Conservation (phyloP, 2,888 invertebrate species). For the Seira musarum region DNA sequence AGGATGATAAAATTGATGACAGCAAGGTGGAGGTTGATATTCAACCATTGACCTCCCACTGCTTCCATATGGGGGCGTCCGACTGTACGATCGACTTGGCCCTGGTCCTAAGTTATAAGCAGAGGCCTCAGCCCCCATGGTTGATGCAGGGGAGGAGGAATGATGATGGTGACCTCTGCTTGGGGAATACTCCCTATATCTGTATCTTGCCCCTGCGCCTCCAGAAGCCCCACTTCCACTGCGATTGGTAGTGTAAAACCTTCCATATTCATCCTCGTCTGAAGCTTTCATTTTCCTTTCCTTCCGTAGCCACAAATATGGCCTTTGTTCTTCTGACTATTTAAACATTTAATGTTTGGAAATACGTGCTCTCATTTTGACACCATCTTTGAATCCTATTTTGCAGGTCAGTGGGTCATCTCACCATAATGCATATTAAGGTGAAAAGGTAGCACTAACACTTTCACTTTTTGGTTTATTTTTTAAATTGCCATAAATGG, state of each 20-base stretch:
- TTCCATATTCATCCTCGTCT: conserved; percentile 70
- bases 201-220: conserved; percentile 56
- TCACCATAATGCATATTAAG: too few relatives aligned
- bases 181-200: conserved; percentile 69
- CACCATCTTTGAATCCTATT: too few relatives aligned
- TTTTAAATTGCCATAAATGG: too few relatives aligned
- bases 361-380: too few relatives aligned
- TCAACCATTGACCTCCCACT: conserved; percentile 65
- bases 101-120: conserved; percentile 65
- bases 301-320: conserved; percentile 40
- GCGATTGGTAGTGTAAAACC: conserved; percentile 65
- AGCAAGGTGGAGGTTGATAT: conserved; percentile 68
- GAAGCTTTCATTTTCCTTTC: conserved; percentile 67
- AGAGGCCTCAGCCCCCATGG: conserved; percentile 59
- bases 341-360: too few relatives aligned
- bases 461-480: too few relatives aligned
- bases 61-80: conserved; percentile 65
- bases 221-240: conserved; percentile 59
- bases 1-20: conserved; percentile 68
- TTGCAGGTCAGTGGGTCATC: too few relatives aligned
- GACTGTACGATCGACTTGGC: conserved; percentile 63
- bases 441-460: too few relatives aligned
- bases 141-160: conserved; percentile 53
- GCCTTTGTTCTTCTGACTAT: too few relatives aligned
- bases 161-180: conserved; percentile 69